Conservation (phyloP, 2,797 vertebrate genomes). For the Menidia menidia region DNA sequence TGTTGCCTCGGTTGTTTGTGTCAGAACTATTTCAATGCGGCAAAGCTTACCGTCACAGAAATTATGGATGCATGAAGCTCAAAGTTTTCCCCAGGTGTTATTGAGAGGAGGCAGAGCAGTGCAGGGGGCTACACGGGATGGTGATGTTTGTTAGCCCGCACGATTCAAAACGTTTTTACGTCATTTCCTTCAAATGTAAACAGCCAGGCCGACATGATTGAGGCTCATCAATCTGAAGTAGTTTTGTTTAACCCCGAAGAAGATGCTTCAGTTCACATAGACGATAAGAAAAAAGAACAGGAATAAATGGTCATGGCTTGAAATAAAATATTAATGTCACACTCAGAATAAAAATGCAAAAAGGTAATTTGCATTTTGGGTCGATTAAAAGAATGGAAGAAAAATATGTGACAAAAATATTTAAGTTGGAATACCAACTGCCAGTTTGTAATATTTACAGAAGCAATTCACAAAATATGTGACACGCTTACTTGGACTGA, state of each 20-base stretch:
- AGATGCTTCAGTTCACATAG: too few relatives aligned
- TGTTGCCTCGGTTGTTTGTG: neutral
- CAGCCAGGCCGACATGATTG: neutral
- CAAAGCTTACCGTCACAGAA: constrained; percentile 47
- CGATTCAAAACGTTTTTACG: constrained; percentile 70
- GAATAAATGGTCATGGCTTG: too few relatives aligned
- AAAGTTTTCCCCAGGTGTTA: constrained; percentile 21
- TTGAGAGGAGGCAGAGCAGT: constrained; percentile 23
- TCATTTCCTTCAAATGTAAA: constrained; percentile 63
- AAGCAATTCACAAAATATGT: too few relatives aligned
- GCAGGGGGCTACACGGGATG: constrained; percentile 1
- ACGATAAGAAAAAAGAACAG: too few relatives aligned
- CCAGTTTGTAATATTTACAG: too few relatives aligned
- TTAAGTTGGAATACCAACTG: too few relatives aligned
- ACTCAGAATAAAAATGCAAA: too few relatives aligned
- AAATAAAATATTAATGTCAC: too few relatives aligned
- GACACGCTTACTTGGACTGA: too few relatives aligned
- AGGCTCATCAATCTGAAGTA: neutral
- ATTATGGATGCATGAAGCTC: constrained; percentile 62
- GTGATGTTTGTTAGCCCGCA: constrained; percentile 41
- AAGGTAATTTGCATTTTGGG: too few relatives aligned
- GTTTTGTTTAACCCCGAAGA: neutral
- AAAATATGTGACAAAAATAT: too few relatives aligned
- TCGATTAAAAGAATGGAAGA: too few relatives aligned
- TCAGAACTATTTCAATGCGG: neutral